Base-by-base conservation (phyloP, 2,797 vertebrate species). In the Dermochelys coriacea region DNA sequence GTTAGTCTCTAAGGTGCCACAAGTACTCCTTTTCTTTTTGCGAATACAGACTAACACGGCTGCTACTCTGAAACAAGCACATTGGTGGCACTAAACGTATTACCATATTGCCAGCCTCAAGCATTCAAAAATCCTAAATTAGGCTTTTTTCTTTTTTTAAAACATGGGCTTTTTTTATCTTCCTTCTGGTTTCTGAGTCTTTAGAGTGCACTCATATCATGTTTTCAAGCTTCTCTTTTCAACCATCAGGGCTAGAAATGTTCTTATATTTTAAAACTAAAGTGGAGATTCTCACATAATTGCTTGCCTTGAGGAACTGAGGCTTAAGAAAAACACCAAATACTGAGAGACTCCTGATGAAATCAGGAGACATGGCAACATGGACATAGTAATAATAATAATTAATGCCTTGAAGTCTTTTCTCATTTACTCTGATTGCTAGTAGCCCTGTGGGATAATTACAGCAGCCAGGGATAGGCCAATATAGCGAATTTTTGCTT, bases 91-190 rank as follows among this genome's bases (percentile, higher is more conserved):
- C 5, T 74, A 7, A 6, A 1, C 12, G 51, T 86, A 8, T 85
- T 31, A 91, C 47, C 89, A n/a, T 34, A 57, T 5, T 85, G 49
- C 14, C 68, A 80, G 80, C 2, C 0, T 83, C 54, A 90, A 89
- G 50, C 37, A 90, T 7, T 8, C 47, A 84, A 87, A 89, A 93
- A 79, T 83, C n/a, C 81, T 83, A 0, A 94, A 37, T 23, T 71
- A 15, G n/a, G 19, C 80, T 83, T 0, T 0, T 3, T 86, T 84
- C n/a, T 2, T 82, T 8, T 80, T 2, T 5, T 27, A 15, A 85
- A 86, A 94, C 18, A 71, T 5, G 1, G 16, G 10, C 3, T 27
- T 31, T 86, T 79, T 57, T 89, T 90, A 85, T 64, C 16, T n/a
- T 64, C 31, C 31, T 64, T 64, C 61, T 64, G 34, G 8, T 64